Base-by-base conservation (phyloP, 2,888 invertebrate genomes). In the Mycogona germanica region DNA sequence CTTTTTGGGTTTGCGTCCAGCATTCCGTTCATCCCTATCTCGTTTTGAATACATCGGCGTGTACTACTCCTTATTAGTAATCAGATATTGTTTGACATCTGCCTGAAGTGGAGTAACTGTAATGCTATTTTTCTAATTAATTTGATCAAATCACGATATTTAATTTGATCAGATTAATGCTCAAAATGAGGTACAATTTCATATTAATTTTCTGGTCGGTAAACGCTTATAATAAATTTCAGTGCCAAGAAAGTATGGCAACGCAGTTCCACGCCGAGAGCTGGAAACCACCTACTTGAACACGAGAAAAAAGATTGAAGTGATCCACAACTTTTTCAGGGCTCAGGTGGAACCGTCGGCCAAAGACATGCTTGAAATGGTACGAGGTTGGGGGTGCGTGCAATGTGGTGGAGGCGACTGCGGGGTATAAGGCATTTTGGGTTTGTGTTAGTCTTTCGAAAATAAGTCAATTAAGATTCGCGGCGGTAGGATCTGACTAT, bases 341-440 rank as follows among this genome's bases (percentile, higher is more conserved):
- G 77, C 80, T 2, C 79, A 77, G 68, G 86, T 86, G 29, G 72
- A 75, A 55, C 87, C 87, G 0, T 72, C 77, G 32, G 83, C 86
- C 17, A 75, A 83, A n/a, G 84, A 87, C 68, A 87, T 87, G 86
- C 71, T 86, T 25, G 70, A 76, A 62, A 82, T 87, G 85, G 86
- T 84, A 70, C 61, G 55, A 37, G 12, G n/a, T n/a, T n/a, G 9
- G n/a, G 9, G 7, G 37, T 37, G 7, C 19, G 26, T n/a, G n/a
- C n/a, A n/a, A n/a, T n/a, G n/a, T n/a, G n/a, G n/a, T n/a, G n/a
- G n/a, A n/a, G n/a, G n/a, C n/a, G n/a, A n/a, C n/a, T n/a, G n/a
- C n/a, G n/a, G n/a, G n/a, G n/a, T n/a, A n/a, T n/a, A n/a, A n/a
- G n/a, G n/a, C n/a, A n/a, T n/a, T n/a, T n/a, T n/a, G n/a, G n/a